A percentile compares a stretch with the other conserved stretches of the same genome.
Conservation (phyloP, 2,113 vertebrate species). For the Erythrolamprus reginae region DNA sequence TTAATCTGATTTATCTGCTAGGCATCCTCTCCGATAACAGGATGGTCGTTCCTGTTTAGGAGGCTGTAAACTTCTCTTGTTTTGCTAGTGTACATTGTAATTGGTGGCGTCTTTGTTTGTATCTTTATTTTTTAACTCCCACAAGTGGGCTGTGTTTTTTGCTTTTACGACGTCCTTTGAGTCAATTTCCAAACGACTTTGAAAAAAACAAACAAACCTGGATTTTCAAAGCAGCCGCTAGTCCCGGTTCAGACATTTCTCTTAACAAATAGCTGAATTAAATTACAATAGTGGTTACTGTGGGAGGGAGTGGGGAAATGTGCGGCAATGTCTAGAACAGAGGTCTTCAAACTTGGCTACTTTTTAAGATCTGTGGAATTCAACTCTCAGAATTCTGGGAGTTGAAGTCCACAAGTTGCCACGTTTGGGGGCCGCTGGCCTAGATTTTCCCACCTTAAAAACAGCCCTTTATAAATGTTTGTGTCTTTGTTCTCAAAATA, state of each 20-base stretch:
- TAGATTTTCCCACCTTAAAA: not conserved
- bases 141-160: not conserved
- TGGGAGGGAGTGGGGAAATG: not conserved
- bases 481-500: not conserved
- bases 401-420: no score
- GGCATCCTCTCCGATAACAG: not conserved
- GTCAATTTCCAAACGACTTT: not conserved
- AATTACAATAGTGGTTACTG: not conserved
- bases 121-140: not conserved
- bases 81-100: not conserved
- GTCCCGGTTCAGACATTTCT: rapidly evolving
- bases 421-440: no score
- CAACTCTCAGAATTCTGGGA: no score
- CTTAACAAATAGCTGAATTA: not conserved
- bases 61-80: not conserved
- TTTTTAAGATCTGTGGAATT: no score
- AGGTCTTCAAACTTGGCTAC: no score
- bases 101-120: not conserved
- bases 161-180: not conserved
- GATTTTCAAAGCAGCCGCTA: not conserved
- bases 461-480: not conserved
- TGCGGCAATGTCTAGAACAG: not conserved
- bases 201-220: not conserved
- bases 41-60: not conserved
- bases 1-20: not conserved